Percentiles rank a stretch among this genome's conserved stretches.
These are phyloP conservation scores for Calameuta filiformis DNA, from an alignment of 2,888 invertebrate species.

Conservation along the genomic window DNA sequence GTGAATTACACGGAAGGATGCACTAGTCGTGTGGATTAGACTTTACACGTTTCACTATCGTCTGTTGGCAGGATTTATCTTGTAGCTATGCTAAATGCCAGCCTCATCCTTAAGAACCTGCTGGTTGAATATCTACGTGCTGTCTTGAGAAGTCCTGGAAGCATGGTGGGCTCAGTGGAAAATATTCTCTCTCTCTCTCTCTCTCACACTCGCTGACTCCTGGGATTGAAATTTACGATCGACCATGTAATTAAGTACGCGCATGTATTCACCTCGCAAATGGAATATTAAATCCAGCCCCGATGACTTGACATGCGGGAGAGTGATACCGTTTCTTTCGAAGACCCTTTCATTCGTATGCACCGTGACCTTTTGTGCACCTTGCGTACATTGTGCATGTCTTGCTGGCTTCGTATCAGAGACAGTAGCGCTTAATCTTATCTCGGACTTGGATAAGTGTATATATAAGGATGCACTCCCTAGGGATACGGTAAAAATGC, in stretches of 20 bases:
- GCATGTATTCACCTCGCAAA: neutral
- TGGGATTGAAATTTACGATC: neutral
- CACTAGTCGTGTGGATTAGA: neutral
- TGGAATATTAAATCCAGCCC: neutral
- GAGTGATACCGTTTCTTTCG: neutral
- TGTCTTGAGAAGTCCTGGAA: neutral
- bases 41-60: neutral
- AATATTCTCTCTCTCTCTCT: neutral
- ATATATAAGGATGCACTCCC: neutral
- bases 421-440: neutral
- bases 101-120: neutral
- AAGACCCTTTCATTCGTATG: conserved; percentile 2
- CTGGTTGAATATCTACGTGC: neutral
- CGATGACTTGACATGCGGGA: neutral
- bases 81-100: too few relatives aligned
- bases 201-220: neutral
- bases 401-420: neutral
- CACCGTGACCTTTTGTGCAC: neutral
- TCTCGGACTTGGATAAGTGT: neutral
- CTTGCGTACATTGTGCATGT: neutral
- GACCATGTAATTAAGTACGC: neutral
- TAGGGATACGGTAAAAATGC: neutral
- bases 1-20: neutral
- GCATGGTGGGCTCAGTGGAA: neutral
- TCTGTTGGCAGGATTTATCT: too few relatives aligned